Evolutionary conservation across 2,113 vertebrate species (phyloP).

Genomic region (Conger conger): DNA sequence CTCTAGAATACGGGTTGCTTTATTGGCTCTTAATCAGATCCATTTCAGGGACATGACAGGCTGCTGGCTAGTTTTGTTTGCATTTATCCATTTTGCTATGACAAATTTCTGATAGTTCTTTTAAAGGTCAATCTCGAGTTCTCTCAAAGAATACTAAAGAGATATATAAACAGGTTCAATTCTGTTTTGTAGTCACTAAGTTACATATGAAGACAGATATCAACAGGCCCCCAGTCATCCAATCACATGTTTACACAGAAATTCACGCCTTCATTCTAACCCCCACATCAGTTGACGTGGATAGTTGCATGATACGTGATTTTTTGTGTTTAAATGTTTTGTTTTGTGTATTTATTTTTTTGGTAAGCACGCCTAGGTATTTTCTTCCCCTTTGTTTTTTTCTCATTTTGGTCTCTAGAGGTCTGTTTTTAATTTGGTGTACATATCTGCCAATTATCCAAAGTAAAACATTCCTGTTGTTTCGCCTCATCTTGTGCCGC

Average conservation of each 20-base stretch:
- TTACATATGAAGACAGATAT: conserved; percentile 71
- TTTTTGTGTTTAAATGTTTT: conserved; percentile 35
- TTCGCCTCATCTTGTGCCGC: conserved; percentile 88
- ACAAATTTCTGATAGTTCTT: not conserved
- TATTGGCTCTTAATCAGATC: not conserved
- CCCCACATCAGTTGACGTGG: conserved; percentile 72
- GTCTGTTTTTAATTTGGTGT: conserved; percentile 57
- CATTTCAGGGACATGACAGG: conserved; percentile 15
- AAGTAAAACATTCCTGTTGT: conserved; percentile 76
- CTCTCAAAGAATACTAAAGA: conserved; percentile 55
- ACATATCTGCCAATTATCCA: conserved; percentile 67
- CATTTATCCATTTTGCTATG: conserved; percentile 3
- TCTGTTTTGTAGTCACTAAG: conserved; percentile 43
- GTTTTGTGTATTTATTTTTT: conserved; percentile 31
- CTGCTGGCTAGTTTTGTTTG: conserved; percentile 8
- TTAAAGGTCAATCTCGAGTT: conserved; percentile 63
- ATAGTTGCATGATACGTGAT: conserved; percentile 72
- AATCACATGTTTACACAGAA: conserved; percentile 92
- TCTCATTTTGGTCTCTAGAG: conserved; percentile 35
- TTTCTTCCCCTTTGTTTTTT: not conserved
- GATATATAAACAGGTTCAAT: conserved; percentile 49
- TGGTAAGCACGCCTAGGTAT: conserved; percentile 23
- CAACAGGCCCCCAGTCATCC: conserved; percentile 82
- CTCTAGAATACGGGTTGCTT: not conserved
- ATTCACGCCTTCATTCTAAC: conserved; percentile 86